Evolutionary conservation across 2,888 invertebrate genomes (phyloP).

Genomic region (Calameuta pallipes): DNA sequence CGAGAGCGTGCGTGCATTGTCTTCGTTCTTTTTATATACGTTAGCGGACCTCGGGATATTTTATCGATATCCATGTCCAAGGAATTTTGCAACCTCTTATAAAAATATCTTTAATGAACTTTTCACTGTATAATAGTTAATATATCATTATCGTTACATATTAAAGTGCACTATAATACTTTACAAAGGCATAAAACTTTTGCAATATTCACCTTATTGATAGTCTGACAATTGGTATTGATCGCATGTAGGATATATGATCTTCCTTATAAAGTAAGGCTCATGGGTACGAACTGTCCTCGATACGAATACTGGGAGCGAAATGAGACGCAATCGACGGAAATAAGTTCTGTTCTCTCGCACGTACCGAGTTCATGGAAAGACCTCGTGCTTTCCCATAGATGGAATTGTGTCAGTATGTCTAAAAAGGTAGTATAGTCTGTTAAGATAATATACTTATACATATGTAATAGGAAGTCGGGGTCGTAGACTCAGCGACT

Average conservation of each 20-base stretch:
- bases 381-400: not conserved
- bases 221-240: not conserved
- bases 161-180: not conserved
- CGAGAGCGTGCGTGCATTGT: slow-evolving; percentile 23
- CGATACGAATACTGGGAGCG: not conserved
- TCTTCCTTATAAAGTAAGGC: not conserved
- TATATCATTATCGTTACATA: not conserved
- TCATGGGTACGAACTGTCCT: not conserved
- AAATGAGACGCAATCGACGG: not conserved
- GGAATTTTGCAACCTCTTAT: not conserved
- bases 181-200: not conserved
- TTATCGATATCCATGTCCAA: not conserved
- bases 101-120: not conserved
- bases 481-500: not conserved
- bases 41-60: not conserved
- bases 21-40: slow-evolving; percentile 20
- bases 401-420: not conserved
- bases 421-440: not conserved
- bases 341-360: not conserved
- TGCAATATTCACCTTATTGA: not conserved
- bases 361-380: not conserved
- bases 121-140: not conserved
- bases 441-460: not conserved
- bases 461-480: not conserved
- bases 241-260: not conserved